A percentile compares a stretch with the other conserved stretches of the same genome.
These are phyloP conservation scores for Willisornis vidua DNA, from an alignment of 2,113 vertebrate genomes.

Conservation along the genomic window DNA sequence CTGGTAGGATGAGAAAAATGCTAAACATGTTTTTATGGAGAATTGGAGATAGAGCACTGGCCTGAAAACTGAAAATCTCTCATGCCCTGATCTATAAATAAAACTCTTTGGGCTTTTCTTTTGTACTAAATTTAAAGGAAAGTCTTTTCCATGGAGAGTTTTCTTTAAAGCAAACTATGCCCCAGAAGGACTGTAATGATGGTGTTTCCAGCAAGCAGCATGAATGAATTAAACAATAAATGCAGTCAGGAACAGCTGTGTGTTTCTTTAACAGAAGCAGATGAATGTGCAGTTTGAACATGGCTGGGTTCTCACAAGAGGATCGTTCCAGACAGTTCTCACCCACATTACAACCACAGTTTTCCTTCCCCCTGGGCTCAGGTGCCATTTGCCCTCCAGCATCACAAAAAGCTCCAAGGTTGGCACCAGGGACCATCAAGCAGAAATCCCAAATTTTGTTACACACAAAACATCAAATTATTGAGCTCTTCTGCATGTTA, in stretches of 20 bases:
- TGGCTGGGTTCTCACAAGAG: accelerated
- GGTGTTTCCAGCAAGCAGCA: slow-evolving; percentile 61
- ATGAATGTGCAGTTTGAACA: neutral
- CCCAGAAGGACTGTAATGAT: slow-evolving; percentile 51
- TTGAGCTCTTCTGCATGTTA: accelerated
- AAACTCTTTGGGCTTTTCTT: slow-evolving; percentile 46
- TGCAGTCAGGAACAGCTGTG: slow-evolving; percentile 18
- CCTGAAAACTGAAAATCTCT: slow-evolving; percentile 23
- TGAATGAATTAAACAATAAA: slow-evolving; percentile 61
- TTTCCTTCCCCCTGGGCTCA: neutral
- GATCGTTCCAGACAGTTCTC: neutral
- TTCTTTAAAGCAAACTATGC: slow-evolving; percentile 30
- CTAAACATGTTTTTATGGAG: slow-evolving; percentile 48
- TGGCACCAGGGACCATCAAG: no score
- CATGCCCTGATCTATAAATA: slow-evolving; percentile 69
- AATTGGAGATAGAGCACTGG: slow-evolving; percentile 28
- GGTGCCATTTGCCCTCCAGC: neutral
- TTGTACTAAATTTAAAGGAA: slow-evolving; percentile 62
- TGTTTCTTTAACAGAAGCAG: slow-evolving; percentile 12
- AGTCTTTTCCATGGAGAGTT: slow-evolving; percentile 48
- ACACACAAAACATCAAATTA: accelerated
- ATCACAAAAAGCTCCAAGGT: neutral
- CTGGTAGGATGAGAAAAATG: slow-evolving; percentile 45
- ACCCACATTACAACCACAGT: accelerated
- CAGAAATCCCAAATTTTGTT: neutral